Percentiles rank a stretch among this genome's conserved stretches.
Conservation (phyloP, 2,888 invertebrate genomes). For the Metopia argyrocephala region DNA sequence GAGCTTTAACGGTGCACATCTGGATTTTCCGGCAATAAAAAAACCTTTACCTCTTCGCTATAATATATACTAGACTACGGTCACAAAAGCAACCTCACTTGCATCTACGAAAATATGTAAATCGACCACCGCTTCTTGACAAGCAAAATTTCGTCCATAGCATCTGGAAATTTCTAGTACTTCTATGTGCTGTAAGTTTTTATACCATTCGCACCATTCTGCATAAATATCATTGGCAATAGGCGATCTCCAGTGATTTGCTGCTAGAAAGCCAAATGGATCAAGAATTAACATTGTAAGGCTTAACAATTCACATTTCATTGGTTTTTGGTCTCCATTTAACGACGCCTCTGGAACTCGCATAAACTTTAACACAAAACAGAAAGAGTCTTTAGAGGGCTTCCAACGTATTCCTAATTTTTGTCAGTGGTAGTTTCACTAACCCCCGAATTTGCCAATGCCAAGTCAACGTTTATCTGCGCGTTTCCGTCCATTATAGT, state of each 20-base stretch:
- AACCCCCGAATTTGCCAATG: constrained; percentile 58
- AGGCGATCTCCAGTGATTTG: no score
- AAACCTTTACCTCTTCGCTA: constrained; percentile 6
- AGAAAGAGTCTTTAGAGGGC: neutral
- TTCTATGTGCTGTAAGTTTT: neutral
- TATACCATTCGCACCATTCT: constrained; percentile 42
- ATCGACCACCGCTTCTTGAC: neutral
- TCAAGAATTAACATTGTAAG: constrained; percentile 42
- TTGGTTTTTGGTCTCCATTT: constrained; percentile 35
- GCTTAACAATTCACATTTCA: constrained; percentile 43
- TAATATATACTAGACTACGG: constrained; percentile 42
- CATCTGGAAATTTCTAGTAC: constrained; percentile 9
- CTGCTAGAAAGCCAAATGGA: constrained; percentile 42
- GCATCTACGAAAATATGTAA: no score
- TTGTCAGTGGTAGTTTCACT: constrained; percentile 54
- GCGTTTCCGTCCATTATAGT: no score
- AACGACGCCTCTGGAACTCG: constrained; percentile 31
- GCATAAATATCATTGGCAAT: no score
- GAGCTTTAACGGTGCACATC: no score
- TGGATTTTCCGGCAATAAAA: constrained; percentile 44
- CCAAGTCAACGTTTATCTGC: no score
- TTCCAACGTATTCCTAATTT: no score
- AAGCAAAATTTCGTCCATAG: neutral
- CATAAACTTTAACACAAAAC: constrained; percentile 43
- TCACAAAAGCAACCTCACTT: constrained; percentile 30